Evolutionary conservation across 1,140 invertebrate genomes (phyloP), one percentile per base, ranked within the genome.

Genomic region (Chrysopa pallens): DNA sequence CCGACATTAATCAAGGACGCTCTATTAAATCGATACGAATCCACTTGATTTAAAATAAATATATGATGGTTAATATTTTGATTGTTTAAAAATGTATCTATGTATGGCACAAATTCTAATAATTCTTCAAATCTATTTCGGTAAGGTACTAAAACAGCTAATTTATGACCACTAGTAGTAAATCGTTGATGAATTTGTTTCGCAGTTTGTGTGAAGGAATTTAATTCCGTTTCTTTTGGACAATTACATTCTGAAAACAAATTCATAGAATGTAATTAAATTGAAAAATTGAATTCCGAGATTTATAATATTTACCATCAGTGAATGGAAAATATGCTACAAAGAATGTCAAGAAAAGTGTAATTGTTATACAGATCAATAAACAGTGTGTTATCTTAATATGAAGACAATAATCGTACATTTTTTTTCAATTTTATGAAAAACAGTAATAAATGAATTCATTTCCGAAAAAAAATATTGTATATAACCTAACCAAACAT

Each of bases 1-100:
- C 96, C 96, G 48, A 93, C 83, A 68, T 99, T 99, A 43, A 99
- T 94, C 12, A 99, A 65, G 0, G 92, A 90, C 9, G 91, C 96
- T 56, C 96, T 66, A 63, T 99, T 99, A 57, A 99, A 99, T 51
- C 95, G 74, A 61, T 74, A 86, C 40, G 65, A 72, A 58, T 91
- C 86, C 39, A 82, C 72, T 69, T 89, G 96, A 68, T 98, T 96
- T 5, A 98, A 66, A 14, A 98, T 68, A 63, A 88, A 90, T 62
- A 98, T 85, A 56, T 84, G 73, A 66, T 94, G 84, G 23, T 74
- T 60, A 42, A 97, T 74, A 46, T 75, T 69, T 64, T 98, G 90
- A 40, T 73, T 70, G 42, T 70, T 69, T 9, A 98, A 64, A 64
- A 95, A 98, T 38, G 69, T 64, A 50, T 83, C 72, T 60, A 99